Conservation (phyloP, 2,797 vertebrate genomes). For the Aeoliscus strigatus region DNA sequence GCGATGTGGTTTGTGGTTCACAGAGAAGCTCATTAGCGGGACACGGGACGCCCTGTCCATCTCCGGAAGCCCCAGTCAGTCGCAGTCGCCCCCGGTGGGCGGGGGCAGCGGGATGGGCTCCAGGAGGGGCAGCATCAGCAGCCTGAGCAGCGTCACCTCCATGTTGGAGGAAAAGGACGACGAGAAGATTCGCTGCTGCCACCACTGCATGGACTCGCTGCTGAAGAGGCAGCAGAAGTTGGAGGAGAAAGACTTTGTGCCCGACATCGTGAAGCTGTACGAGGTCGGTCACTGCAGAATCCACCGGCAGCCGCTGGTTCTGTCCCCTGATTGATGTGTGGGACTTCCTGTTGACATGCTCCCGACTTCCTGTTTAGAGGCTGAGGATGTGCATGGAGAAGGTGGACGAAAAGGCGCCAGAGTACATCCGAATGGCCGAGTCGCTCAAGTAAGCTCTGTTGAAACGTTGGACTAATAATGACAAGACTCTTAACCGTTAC, state of each 20-base stretch:
- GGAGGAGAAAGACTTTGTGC: conserved; percentile 87
- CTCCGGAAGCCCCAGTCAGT: conserved; percentile 80
- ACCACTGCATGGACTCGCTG: conserved; percentile 90
- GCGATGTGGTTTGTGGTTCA: conserved; percentile 1
- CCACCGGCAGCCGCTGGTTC: no score
- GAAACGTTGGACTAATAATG: no score
- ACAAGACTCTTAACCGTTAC: no score
- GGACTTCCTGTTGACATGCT: conserved; percentile 34
- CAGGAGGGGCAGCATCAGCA: conserved; percentile 90
- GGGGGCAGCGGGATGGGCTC: conserved; percentile 76
- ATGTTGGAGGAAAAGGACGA: conserved; percentile 95
- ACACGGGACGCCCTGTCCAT: conserved; percentile 83
- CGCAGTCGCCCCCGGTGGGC: conserved; percentile 58
- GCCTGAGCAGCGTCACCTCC: conserved; percentile 89
- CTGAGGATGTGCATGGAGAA: conserved; percentile 92
- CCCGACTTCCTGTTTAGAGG: conserved; percentile 76
- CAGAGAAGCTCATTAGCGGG: conserved; percentile 90
- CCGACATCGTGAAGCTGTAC: conserved; percentile 89
- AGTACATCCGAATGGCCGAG: conserved; percentile 92
- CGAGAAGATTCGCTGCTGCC: conserved; percentile 91
- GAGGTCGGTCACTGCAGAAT: conserved; percentile 81
- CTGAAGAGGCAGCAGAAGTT: conserved; percentile 89
- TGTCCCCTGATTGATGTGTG: conserved; percentile 8
- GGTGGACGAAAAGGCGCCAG: conserved; percentile 92
- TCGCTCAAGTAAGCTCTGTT: conserved; percentile 86